Percentiles rank a stretch among this genome's conserved stretches.
phyloP scores from a whole-genome alignment of 2,113 vertebrate genomes.

The Hirundichthys speculiger region DNA sequence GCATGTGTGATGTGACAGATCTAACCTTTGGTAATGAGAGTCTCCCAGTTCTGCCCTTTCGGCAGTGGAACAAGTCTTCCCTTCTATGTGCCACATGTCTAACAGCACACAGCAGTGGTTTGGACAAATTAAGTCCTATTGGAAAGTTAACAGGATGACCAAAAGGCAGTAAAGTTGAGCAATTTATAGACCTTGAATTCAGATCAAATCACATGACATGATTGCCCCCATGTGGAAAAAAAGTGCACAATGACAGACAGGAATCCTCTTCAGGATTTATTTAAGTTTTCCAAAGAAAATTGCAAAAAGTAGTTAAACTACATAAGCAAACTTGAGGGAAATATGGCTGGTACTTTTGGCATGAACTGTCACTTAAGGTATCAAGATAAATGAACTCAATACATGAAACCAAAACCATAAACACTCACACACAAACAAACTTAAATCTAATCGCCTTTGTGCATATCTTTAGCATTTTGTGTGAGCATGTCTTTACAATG shows the following conservation, averaged over 20 bases:
- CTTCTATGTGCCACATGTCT: conserved; percentile 20
- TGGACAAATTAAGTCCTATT: conserved; percentile 26
- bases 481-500: not conserved
- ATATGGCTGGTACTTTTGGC: too few relatives aligned
- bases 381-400: not conserved
- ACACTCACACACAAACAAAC: too few relatives aligned
- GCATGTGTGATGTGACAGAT: conserved; percentile 16
- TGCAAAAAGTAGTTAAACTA: not conserved
- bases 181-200: not conserved
- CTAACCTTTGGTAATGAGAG: conserved; percentile 64
- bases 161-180: not conserved
- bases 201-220: conserved; percentile 28
- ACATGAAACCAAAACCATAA: not conserved
- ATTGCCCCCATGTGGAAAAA: conserved; percentile 61
- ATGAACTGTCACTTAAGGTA: too few relatives aligned
- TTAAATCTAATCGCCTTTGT: too few relatives aligned
- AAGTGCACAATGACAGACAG: conserved; percentile 8
- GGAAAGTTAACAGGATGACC: conserved; percentile 14
- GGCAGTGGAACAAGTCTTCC: not conserved
- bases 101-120: conserved; percentile 16
- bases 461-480: too few relatives aligned
- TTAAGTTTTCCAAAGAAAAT: conserved; percentile 23
- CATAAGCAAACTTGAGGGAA: too few relatives aligned
- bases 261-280: conserved; percentile 16
- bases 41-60: conserved; percentile 57